Evolutionary conservation across 2,888 invertebrate genomes (phyloP), one percentile per base, ranked within the genome.

Genomic region (Epirrhoe tristata): DNA sequence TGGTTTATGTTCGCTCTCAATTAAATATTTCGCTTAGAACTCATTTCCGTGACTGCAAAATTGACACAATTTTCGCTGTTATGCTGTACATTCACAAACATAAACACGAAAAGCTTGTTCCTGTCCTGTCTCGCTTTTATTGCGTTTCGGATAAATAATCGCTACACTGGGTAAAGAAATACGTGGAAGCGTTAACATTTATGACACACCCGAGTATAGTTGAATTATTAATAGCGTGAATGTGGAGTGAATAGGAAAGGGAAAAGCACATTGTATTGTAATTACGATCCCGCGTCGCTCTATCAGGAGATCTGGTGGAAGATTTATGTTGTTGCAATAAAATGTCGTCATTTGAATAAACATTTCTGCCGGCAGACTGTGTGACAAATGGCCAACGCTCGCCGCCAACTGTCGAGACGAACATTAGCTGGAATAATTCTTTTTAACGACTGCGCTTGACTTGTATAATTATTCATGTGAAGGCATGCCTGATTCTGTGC

Each of bases 281-380:
- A 87, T 88, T 87, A 87, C 85, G 84, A 79, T 79, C 76, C 80
- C 81, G 79, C 83, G 87, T 87, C 88, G 87, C 84, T 90, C 84
- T 86, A 88, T 86, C 85, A 83, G 84, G 85, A 82, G 83, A 84
- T 84, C 78, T 6, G 77, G 77, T 69, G 73, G 77, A 86, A 90
- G 89, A 90, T 90, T 91, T 89, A 91, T 90, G 88, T 88, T 84
- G 84, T 89, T 89, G 88, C 90, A 90, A 92, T 91, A 90, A 91
- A 91, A 91, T 89, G 86, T 87, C 86, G 84, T 88, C 87, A 87
- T 91, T 91, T 90, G 92, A 91, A 92, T 92, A 91, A 92, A 91
- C 90, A 92, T 90, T 87, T 86, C 85, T 77, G 76, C 76, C 72
- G 81, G 75, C 77, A 81, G 82, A 81, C 80, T 82, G 85, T 83